A percentile compares a stretch with the other conserved stretches of the same genome.
phyloP scores from a whole-genome alignment of 1,140 invertebrate species.

The Sminthurides bifidus region DNA sequence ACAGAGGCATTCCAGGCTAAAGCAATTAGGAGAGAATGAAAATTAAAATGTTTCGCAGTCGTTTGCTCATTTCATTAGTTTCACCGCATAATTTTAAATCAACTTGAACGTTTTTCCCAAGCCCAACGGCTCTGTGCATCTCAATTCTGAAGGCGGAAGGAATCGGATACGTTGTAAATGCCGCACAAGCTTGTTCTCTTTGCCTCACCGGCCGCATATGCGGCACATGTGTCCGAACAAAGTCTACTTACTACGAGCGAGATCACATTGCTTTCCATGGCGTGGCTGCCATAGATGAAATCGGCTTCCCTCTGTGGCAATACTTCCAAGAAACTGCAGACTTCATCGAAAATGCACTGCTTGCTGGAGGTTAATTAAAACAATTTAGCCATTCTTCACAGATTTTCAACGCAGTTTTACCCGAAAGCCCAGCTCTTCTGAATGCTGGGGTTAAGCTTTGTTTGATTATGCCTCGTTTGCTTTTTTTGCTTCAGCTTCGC shows the following conservation, averaged over 20 bases:
- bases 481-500: no score
- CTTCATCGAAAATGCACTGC: slow-evolving; percentile 38
- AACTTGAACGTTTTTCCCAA: slow-evolving; percentile 21
- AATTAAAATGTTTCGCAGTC: no score
- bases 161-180: slow-evolving; percentile 40
- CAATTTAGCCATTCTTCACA: background rate
- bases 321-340: slow-evolving; percentile 36
- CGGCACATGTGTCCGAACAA: slow-evolving; percentile 35
- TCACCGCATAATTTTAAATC: background rate
- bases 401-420: background rate
- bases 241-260: slow-evolving; percentile 33
- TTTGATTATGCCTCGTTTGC: no score
- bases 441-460: no score
- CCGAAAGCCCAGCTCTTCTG: no score
- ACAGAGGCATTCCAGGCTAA: no score
- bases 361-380: slow-evolving; percentile 3
- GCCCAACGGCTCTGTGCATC: slow-evolving; percentile 37
- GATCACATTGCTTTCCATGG: slow-evolving; percentile 29
- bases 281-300: slow-evolving; percentile 35
- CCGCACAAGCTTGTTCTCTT: slow-evolving; percentile 34
- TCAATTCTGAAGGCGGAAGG: slow-evolving; percentile 34
- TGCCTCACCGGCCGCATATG: slow-evolving; percentile 20
- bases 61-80: background rate
- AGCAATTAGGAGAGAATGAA: no score
- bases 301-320: slow-evolving; percentile 34